Evolutionary conservation across 2,888 invertebrate genomes (phyloP), one percentile per base, ranked within the genome.

Genomic region (Aphidoletes aphidimyza): DNA sequence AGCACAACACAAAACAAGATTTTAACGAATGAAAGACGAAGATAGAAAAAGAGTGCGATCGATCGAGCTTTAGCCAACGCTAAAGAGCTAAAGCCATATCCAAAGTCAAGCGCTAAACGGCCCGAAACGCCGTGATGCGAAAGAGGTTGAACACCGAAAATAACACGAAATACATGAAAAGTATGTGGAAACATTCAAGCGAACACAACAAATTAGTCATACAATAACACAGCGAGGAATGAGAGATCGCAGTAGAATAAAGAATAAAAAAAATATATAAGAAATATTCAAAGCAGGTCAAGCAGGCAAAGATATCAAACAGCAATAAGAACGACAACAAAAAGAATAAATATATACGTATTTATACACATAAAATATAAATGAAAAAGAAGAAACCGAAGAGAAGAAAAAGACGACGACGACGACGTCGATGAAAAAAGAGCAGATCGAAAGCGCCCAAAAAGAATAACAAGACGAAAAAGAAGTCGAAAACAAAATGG

Each of bases 231-330:
- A 69, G 5, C 17, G n/a, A 69, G 14, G 69, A 69, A 3, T 30
- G 26, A 54, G 54, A 54, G 22, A 54, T n/a, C 26, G 54, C 3
- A 47, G 2, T 2, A 47, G 47, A 47, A 17, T 17, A 2, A 54
- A 3, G 22, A 54, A 3, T 11, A 47, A 47, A 47, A 47, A 14
- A 54, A 54, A 54, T n/a, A n/a, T n/a, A n/a, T n/a, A 22, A 54
- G 22, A 54, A 54, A 54, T 54, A 69, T 69, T 69, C 69, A 69
- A 69, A 69, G 69, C 69, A 69, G 69, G 69, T 69, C 69, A 69
- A 69, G 69, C 69, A 69, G 34, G 69, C 69, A 69, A 30, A 69
- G 30, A 69, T 69, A 69, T 34, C 54, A 69, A 69, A 69, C 69
- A 30, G 26, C 69, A 30, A n/a, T 69, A 69, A 69, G 30, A 69